phyloP scores from a whole-genome alignment of 2,113 vertebrate species.

The Stegastes partitus region DNA sequence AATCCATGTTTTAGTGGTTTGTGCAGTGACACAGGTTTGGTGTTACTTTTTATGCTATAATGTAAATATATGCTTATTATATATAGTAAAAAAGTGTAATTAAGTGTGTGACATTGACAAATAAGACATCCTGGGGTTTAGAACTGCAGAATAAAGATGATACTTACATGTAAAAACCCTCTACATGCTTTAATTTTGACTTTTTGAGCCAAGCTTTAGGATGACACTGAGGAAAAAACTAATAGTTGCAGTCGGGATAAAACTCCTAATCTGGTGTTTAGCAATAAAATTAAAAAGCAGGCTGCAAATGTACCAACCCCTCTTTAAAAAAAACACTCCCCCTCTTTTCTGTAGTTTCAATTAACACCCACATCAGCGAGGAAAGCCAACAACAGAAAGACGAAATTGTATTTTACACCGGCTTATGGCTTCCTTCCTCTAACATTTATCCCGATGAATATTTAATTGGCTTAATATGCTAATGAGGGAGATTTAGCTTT shows the following conservation, averaged over 20 bases:
- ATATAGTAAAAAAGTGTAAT: too few species aligned
- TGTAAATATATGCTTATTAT: too few species aligned
- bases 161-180: not conserved
- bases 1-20: not conserved
- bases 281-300: slow-evolving; percentile 13
- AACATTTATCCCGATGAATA: slow-evolving; percentile 74
- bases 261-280: not conserved
- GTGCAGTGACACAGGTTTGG: not conserved
- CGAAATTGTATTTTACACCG: slow-evolving; percentile 26
- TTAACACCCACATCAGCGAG: slow-evolving; percentile 16
- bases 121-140: not conserved
- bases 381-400: slow-evolving; percentile 18
- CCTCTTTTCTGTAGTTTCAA: slow-evolving; percentile 36
- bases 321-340: not conserved
- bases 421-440: slow-evolving; percentile 50
- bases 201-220: not conserved
- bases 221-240: not conserved
- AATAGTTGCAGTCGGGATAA: not conserved
- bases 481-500: slow-evolving; percentile 67
- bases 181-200: not conserved
- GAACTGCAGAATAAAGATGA: not conserved
- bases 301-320: not conserved
- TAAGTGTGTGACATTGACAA: too few species aligned
- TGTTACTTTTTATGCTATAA: not conserved
- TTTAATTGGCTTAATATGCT: slow-evolving; percentile 79